Conservation (phyloP, 2,888 invertebrate genomes). For the Zhengitettix transpicula region DNA sequence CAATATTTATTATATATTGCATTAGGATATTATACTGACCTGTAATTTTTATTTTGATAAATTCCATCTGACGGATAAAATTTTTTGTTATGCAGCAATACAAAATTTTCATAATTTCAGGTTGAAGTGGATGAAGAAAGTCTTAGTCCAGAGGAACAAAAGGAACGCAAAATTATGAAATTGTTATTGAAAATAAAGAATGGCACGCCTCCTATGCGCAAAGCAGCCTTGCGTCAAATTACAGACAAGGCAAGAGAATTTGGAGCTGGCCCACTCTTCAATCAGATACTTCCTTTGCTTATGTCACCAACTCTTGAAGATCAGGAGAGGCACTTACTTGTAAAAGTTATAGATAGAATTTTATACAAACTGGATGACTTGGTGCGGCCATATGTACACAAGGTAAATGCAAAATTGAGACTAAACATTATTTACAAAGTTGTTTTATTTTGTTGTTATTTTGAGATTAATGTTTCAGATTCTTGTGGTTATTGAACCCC, state of each 20-base stretch:
- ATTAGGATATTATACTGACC: too few species aligned
- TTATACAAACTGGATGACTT: constrained; percentile 96
- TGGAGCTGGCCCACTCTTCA: constrained; percentile 96
- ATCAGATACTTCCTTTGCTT: constrained; percentile 95
- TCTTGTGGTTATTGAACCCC: constrained; percentile 94
- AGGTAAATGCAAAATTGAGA: constrained; percentile 34
- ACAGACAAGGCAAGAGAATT: constrained; percentile 98
- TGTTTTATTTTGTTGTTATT: not conserved
- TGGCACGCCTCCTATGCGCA: constrained; percentile 98
- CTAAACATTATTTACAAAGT: not conserved
- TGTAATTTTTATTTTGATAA: too few species aligned
- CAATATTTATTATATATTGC: too few species aligned
- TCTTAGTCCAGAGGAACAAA: constrained; percentile 89
- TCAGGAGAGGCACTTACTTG: constrained; percentile 94
- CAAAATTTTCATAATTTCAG: constrained; percentile 14
- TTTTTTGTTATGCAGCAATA: not conserved
- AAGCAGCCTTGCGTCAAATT: constrained; percentile 91
- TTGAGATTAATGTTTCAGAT: constrained; percentile 37
- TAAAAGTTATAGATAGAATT: constrained; percentile 97
- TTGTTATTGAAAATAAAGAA: constrained; percentile 96
- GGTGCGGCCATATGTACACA: constrained; percentile 97
- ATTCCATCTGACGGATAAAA: too few species aligned
- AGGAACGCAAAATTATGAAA: constrained; percentile 99
- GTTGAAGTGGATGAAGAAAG: constrained; percentile 95
- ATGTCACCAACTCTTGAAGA: constrained; percentile 99